phyloP scores from a whole-genome alignment of 2,888 invertebrate genomes.

The Drosophila planitibia region DNA sequence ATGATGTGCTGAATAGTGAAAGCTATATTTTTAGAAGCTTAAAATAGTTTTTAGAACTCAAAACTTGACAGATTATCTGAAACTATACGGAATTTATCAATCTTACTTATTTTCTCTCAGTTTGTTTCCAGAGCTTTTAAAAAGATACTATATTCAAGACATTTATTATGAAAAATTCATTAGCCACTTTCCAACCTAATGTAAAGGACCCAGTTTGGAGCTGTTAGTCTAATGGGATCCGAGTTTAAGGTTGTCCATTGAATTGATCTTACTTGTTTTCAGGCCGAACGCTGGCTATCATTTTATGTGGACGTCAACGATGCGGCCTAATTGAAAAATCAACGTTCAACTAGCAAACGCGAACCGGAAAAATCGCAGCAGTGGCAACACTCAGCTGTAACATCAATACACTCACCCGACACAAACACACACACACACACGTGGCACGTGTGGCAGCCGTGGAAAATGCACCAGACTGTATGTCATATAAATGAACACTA shows the following conservation, averaged over 20 bases:
- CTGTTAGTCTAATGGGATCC: not conserved
- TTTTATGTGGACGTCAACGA: conserved; percentile 54
- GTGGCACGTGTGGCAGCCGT: conserved; percentile 5
- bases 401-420: conserved; percentile 24
- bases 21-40: not conserved
- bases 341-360: conserved; percentile 65
- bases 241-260: not conserved
- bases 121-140: not conserved
- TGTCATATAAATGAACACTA: conserved; percentile 73
- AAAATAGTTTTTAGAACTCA: not conserved
- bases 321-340: conserved; percentile 75
- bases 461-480: conserved; percentile 51
- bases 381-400: conserved; percentile 23
- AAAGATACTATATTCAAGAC: not conserved
- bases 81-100: not conserved
- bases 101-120: not conserved
- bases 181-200: not conserved
- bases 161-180: not conserved
- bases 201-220: not conserved
- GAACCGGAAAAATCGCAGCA: conserved; percentile 51
- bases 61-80: not conserved
- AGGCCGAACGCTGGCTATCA: conserved; percentile 16
- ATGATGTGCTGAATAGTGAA: not conserved
- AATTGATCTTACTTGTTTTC: conserved; percentile 8
- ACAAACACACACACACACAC: conserved; percentile 10